Evolutionary conservation across 1,140 invertebrate genomes (phyloP).

Genomic region (Dendroctonus ponderosae): DNA sequence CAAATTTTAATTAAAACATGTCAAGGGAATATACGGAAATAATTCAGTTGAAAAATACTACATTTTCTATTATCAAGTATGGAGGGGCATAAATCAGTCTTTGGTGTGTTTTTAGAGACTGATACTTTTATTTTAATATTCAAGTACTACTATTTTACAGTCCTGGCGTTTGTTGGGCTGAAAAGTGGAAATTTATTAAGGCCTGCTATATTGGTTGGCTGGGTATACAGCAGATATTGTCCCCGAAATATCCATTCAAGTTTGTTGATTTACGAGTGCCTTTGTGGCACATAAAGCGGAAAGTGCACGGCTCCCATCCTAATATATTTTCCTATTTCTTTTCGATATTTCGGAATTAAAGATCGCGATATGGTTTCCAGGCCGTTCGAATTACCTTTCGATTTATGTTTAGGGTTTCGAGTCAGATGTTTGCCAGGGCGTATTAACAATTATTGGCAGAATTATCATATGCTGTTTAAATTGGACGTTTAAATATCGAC

Average conservation of each 20-base stretch:
- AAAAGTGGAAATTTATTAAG: slow-evolving; percentile 19
- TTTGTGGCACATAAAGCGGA: neutral
- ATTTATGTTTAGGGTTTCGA: slow-evolving; percentile 5
- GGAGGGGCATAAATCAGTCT: no score
- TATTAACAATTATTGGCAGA: no score
- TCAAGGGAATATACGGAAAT: no score
- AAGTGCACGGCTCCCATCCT: slow-evolving; percentile 1
- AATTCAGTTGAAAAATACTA: no score
- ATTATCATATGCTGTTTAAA: no score
- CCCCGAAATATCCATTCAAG: slow-evolving; percentile 13
- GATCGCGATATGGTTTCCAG: neutral
- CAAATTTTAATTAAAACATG: no score
- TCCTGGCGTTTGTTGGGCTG: neutral
- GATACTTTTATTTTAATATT: no score
- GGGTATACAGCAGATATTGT: slow-evolving; percentile 19
- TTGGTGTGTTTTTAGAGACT: no score
- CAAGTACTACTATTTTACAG: no score
- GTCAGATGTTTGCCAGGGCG: neutral
- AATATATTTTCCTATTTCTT: slow-evolving; percentile 6
- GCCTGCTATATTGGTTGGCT: slow-evolving; percentile 14
- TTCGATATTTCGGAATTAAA: slow-evolving; percentile 4
- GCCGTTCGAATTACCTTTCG: slow-evolving; percentile 3
- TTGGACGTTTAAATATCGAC: no score
- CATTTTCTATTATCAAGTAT: no score
- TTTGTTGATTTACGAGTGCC: slow-evolving; percentile 16